phyloP scores from a whole-genome alignment of 2,888 invertebrate species.

The Metellina segmentata region DNA sequence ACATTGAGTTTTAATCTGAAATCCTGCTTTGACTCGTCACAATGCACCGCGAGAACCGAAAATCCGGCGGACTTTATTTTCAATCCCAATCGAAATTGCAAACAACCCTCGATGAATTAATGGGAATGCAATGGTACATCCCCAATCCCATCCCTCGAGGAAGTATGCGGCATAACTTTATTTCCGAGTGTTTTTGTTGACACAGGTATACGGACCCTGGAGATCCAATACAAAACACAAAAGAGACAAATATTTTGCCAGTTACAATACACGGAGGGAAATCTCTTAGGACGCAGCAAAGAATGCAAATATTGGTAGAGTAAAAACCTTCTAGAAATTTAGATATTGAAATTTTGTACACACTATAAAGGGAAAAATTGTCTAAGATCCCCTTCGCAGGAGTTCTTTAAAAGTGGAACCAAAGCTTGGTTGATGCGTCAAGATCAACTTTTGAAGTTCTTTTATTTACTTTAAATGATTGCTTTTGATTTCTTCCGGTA shows the following conservation, averaged over 20 bases:
- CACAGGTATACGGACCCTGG: constrained; percentile 13
- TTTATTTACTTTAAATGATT: background rate
- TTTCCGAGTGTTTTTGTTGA: constrained; percentile 52
- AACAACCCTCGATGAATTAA: constrained; percentile 45
- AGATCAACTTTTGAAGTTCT: background rate
- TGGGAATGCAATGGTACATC: constrained; percentile 16
- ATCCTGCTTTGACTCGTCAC: background rate
- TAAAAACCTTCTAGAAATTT: constrained; percentile 49
- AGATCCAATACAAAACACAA: constrained; percentile 55
- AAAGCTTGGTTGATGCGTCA: background rate
- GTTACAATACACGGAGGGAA: constrained; percentile 20
- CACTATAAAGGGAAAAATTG: constrained; percentile 32
- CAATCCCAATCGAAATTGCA: constrained; percentile 47
- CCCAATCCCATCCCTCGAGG: constrained; percentile 25
- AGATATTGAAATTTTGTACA: constrained; percentile 41
- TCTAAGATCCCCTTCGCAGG: constrained; percentile 15
- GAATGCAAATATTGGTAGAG: constrained; percentile 47
- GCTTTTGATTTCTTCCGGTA: background rate
- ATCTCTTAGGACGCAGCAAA: constrained; percentile 6
- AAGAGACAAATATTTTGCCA: constrained; percentile 64
- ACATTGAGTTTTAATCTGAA: constrained; percentile 30
- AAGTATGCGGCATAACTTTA: constrained; percentile 36
- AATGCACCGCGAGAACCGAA: background rate
- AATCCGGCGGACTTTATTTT: background rate
- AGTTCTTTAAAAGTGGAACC: constrained; percentile 36